These are phyloP conservation scores for Automeris io DNA, from an alignment of 2,888 invertebrate species.

Conservation along the genomic window DNA sequence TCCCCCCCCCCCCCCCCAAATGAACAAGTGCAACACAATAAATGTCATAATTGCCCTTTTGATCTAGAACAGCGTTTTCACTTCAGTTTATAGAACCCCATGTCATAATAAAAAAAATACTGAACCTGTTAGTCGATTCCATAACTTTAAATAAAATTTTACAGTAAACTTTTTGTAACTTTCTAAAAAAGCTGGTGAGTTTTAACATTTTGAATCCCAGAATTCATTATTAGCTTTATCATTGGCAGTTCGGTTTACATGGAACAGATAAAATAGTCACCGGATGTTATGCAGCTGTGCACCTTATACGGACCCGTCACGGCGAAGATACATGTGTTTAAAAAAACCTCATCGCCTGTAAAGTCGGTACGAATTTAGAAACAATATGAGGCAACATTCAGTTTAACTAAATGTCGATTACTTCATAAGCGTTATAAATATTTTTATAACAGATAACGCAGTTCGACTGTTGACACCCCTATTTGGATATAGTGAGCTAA, in stretches of 20 bases:
- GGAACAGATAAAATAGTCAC: slow-evolving; percentile 14
- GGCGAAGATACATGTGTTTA: slow-evolving; percentile 15
- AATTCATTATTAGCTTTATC: too few species aligned
- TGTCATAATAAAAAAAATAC: too few species aligned
- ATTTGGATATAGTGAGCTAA: neutral
- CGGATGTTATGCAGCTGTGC: slow-evolving; percentile 63
- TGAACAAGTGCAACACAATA: too few species aligned
- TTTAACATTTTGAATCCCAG: too few species aligned
- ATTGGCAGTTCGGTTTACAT: neutral
- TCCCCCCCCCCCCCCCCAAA: too few species aligned
- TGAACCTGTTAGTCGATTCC: too few species aligned
- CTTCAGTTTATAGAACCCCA: too few species aligned
- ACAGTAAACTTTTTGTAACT: too few species aligned
- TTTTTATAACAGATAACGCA: slow-evolving; percentile 41
- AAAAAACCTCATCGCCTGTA: slow-evolving; percentile 30
- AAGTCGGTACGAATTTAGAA: slow-evolving; percentile 14
- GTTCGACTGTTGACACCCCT: slow-evolving; percentile 16
- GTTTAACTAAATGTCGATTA: slow-evolving; percentile 35
- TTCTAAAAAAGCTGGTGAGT: too few species aligned
- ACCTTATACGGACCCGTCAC: slow-evolving; percentile 21
- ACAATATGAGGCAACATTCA: slow-evolving; percentile 18
- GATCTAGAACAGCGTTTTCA: too few species aligned
- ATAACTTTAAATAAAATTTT: too few species aligned
- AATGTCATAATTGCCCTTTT: too few species aligned
- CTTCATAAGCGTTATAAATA: slow-evolving; percentile 35